A percentile compares a stretch with the other conserved stretches of the same genome.
Conservation (phyloP, 2,113 vertebrate genomes). For the Bubalus kerabau region DNA sequence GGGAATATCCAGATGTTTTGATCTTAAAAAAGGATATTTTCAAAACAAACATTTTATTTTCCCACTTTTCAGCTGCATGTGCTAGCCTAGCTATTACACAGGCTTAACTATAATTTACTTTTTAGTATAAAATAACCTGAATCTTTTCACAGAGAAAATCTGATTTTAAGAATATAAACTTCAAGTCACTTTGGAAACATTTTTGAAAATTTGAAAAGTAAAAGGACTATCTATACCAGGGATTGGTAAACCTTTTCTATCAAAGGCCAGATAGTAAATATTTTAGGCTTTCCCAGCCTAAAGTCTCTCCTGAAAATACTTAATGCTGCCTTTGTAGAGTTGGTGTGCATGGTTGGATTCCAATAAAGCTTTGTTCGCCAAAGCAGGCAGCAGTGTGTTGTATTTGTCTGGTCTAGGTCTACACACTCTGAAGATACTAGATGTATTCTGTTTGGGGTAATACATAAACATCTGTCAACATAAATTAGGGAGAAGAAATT, state of each 20-base stretch:
- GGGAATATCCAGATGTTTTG: slow-evolving; percentile 43
- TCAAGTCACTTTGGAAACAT: background rate
- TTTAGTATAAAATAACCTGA: slow-evolving; percentile 21
- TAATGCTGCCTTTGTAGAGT: background rate
- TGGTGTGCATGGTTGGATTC: background rate
- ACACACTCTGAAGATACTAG: background rate
- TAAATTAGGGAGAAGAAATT: background rate
- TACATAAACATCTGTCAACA: background rate
- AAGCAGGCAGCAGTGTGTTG: background rate
- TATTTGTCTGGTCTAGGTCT: background rate
- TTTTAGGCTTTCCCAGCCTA: background rate
- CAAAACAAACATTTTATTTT: slow-evolving; percentile 43
- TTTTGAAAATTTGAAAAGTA: background rate
- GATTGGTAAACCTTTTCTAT: background rate
- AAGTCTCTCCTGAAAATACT: background rate
- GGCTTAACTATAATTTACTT: background rate
- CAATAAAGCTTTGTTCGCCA: background rate
- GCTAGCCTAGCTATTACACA: background rate
- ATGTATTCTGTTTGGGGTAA: background rate
- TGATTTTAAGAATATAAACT: background rate
- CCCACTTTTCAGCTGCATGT: background rate
- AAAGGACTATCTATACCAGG: background rate
- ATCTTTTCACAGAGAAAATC: slow-evolving; percentile 18
- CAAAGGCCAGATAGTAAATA: background rate
- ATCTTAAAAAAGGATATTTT: slow-evolving; percentile 24